phyloP scores from a whole-genome alignment of 1,140 invertebrate species.

The Plutomurus gul region DNA sequence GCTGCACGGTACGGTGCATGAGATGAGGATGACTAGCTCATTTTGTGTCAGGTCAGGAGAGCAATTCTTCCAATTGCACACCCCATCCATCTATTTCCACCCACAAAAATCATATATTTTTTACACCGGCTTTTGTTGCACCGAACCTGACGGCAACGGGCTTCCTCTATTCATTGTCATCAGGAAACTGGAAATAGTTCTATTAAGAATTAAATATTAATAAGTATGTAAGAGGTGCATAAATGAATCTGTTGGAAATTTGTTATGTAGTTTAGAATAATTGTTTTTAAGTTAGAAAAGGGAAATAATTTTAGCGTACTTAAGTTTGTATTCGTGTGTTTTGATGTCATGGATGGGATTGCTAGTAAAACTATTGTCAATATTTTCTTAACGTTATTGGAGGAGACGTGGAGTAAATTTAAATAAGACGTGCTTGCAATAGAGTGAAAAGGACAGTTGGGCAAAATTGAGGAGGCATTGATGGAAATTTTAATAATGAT shows the following conservation, averaged over 20 bases:
- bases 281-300: no score
- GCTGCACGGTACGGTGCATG: neutral
- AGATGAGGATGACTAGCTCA: neutral
- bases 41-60: neutral
- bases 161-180: neutral
- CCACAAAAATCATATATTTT: slow-evolving; percentile 8
- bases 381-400: neutral
- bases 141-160: neutral
- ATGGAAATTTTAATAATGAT: no score
- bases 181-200: neutral
- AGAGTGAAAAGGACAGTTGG: neutral
- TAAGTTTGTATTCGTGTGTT: no score
- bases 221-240: no score
- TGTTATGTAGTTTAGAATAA: no score
- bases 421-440: no score
- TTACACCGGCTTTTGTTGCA: slow-evolving; percentile 19
- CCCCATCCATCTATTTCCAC: neutral
- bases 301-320: no score
- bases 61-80: neutral
- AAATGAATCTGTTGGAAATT: neutral
- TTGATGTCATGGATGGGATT: no score
- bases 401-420: no score
- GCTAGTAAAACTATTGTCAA: neutral
- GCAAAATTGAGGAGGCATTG: neutral
- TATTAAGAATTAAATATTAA: neutral